Percentiles rank a stretch among this genome's conserved stretches.
phyloP scores from a whole-genome alignment of 2,113 vertebrate genomes.

The Daubentonia madagascariensis region DNA sequence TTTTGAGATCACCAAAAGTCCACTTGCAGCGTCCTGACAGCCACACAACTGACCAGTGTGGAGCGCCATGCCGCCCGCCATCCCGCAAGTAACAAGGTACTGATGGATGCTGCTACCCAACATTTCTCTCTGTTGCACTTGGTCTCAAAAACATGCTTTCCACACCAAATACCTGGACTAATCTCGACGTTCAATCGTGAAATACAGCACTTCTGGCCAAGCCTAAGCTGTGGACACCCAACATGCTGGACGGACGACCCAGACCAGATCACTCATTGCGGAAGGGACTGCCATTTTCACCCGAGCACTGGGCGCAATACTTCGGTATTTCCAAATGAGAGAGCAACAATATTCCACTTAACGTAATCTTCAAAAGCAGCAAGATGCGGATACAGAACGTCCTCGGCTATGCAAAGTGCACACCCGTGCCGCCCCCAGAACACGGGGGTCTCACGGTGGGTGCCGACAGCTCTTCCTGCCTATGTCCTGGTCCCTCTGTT shows the following conservation, averaged over 20 bases:
- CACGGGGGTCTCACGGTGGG: too few relatives aligned
- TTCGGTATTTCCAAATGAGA: neutral
- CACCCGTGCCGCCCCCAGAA: too few relatives aligned
- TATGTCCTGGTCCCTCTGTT: too few relatives aligned
- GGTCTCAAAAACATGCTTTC: neutral
- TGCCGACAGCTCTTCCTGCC: too few relatives aligned
- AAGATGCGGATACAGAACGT: too few relatives aligned
- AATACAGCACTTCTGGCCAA: neutral
- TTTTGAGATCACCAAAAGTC: neutral
- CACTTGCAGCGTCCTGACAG: fast-evolving
- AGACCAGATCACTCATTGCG: neutral
- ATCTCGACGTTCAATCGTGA: neutral
- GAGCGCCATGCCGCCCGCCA: too few relatives aligned
- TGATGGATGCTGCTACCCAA: neutral
- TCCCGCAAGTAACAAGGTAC: too few relatives aligned
- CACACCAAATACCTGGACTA: neutral
- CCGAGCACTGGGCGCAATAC: neutral
- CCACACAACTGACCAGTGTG: neutral
- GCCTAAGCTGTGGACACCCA: neutral
- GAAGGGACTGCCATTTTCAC: too few relatives aligned
- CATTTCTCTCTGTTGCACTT: neutral
- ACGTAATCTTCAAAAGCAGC: neutral
- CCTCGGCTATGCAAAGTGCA: too few relatives aligned
- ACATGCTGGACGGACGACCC: too few relatives aligned
- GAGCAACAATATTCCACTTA: neutral